Evolutionary conservation across 2,797 vertebrate species (phyloP).

Genomic region (Balearica regulorum): DNA sequence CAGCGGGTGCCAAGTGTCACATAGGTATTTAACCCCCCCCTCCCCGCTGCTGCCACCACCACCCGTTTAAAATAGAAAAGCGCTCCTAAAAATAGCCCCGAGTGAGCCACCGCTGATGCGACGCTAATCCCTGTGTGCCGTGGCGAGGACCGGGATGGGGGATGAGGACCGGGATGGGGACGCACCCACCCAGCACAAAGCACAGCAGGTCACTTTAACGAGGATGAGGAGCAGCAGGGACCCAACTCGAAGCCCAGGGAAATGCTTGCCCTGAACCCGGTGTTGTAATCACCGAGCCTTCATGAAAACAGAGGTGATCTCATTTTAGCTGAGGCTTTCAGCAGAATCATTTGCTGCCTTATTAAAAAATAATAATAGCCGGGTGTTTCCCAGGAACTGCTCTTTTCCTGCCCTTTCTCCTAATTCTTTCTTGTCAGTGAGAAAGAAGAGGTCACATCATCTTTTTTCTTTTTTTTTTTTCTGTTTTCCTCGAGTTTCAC

Average conservation of each 20-base stretch:
- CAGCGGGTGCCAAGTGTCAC: background rate
- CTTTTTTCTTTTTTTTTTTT: background rate
- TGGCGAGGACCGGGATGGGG: background rate
- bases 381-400: background rate
- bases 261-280: background rate
- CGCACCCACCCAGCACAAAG: rapidly evolving
- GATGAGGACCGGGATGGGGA: rapidly evolving
- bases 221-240: background rate
- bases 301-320: background rate
- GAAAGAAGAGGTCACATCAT: background rate
- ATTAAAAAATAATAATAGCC: slow-evolving; percentile 14
- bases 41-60: rapidly evolving
- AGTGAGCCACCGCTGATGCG: background rate
- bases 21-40: background rate
- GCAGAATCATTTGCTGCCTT: background rate
- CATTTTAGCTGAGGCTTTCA: background rate
- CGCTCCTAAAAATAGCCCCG: background rate
- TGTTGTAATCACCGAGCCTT: background rate
- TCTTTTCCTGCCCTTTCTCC: background rate
- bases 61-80: background rate
- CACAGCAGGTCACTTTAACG: background rate
- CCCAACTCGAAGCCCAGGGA: background rate
- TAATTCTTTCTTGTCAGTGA: background rate
- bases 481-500: background rate
- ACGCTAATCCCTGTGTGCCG: background rate